Base-by-base conservation (phyloP, 2,888 invertebrate species). In the Sphecodes monilicornis region DNA sequence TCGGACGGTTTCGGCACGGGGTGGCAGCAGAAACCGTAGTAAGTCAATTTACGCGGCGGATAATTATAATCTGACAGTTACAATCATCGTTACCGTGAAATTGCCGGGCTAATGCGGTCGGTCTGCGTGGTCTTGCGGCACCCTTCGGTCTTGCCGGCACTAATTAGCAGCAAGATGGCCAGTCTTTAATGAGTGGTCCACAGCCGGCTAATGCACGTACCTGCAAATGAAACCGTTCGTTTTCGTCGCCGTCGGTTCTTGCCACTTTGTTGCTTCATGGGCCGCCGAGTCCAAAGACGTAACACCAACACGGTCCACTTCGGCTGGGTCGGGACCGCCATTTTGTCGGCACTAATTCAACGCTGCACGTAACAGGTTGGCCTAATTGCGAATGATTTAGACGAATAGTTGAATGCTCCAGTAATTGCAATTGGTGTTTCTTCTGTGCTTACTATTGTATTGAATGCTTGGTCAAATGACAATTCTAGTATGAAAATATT, bases 41-140 rank as follows among this genome's bases (percentile, higher is more conserved):
- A 76, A 80, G 85, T 81, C 85, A 81, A 85, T 86, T 85, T 78
- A 76, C 60, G 26, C 64, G 60, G 32, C 73, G 71, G 85, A 85
- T 85, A 81, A 86, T 90, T 84, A 88, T 84, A 84, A 88, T 82
- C 78, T 80, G 78, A 74, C 85, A 66, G 81, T 81, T 87, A 82
- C 85, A 86, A 90, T 87, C 78, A 87, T 77, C 86, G 80, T 87
- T 86, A 82, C 78, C 80, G 82, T 85, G 90, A 86, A 90, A 90
- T 90, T 90, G 77, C 82, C 77, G 57, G 80, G 74, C 79, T 89
- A 87, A 86, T 82, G 83, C 77, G 85, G 80, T 79, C 78, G 84
- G 85, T 83, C 87, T 87, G 84, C 84, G 85, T 60, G 64, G 73
- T 68, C 46, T 69, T 76, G 78, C 77, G 75, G 73, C 68, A 80